These are phyloP conservation scores for Ectemnius continuus DNA, from an alignment of 2,888 invertebrate species.

Conservation along the genomic window DNA sequence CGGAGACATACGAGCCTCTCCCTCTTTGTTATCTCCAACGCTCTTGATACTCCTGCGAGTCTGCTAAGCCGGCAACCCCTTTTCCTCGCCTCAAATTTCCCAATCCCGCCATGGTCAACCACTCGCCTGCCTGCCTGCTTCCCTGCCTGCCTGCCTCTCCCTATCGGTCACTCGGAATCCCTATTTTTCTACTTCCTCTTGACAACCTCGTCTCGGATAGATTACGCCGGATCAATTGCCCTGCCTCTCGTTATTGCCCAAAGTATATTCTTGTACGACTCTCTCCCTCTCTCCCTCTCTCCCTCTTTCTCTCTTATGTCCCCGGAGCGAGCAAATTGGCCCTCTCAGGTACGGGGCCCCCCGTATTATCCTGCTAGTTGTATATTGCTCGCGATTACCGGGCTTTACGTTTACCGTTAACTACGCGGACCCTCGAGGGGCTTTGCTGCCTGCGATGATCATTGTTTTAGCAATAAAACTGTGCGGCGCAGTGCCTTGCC, in stretches of 20 bases:
- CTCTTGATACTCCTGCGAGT: no score
- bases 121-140: no score
- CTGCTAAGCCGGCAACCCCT: not conserved
- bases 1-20: not conserved
- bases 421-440: not conserved
- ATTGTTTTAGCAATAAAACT: slow-evolving; percentile 17
- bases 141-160: no score
- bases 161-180: no score
- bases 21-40: not conserved
- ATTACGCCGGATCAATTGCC: no score
- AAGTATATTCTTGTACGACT: not conserved
- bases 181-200: no score
- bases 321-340: slow-evolving; percentile 7
- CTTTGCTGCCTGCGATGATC: not conserved
- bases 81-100: not conserved
- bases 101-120: not conserved
- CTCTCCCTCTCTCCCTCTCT: no score
- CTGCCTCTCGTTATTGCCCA: not conserved
- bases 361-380: slow-evolving; percentile 7
- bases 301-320: no score
- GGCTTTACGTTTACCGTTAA: slow-evolving; percentile 31
- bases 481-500: not conserved
- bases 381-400: not conserved
- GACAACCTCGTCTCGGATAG: no score
- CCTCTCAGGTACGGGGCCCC: slow-evolving; percentile 1